Conservation (phyloP, 1,140 invertebrate species). For the Solenopsis invicta region DNA sequence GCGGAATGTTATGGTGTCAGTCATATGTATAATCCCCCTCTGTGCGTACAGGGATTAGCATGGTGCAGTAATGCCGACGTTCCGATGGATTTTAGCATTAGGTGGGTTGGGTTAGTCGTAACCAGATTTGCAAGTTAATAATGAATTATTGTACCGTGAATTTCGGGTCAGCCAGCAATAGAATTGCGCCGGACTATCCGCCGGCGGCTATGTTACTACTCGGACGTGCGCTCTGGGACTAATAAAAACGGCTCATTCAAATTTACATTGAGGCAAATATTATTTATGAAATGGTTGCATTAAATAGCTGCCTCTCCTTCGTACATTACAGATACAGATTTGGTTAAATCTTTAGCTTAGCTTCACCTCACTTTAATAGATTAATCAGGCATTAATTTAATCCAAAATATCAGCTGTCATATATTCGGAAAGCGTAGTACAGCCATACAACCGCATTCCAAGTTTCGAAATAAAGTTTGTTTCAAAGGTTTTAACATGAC, state of each 20-base stretch:
- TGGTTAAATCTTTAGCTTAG: background rate
- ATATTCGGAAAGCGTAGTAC: background rate
- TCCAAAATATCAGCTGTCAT: background rate
- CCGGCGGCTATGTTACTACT: conserved; percentile 31
- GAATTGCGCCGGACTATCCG: conserved; percentile 65
- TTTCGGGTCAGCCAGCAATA: conserved; percentile 72
- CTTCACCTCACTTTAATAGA: background rate
- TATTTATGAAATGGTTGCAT: conserved; percentile 46
- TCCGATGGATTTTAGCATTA: conserved; percentile 67
- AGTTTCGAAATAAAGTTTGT: conserved; percentile 15
- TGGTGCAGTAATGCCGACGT: conserved; percentile 66
- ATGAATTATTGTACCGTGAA: conserved; percentile 76
- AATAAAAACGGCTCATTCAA: conserved; percentile 56
- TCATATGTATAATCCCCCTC: conserved; percentile 57
- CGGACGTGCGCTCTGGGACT: conserved; percentile 54
- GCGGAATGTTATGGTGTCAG: conserved; percentile 56
- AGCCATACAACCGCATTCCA: background rate
- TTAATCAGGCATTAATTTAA: background rate
- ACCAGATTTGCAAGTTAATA: conserved; percentile 74
- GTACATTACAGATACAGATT: conserved; percentile 28
- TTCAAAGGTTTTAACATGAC: conserved; percentile 23
- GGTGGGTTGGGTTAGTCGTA: conserved; percentile 60
- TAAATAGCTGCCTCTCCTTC: conserved; percentile 21
- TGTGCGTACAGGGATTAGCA: conserved; percentile 53
- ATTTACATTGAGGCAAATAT: conserved; percentile 49